phyloP scores from a whole-genome alignment of 2,113 vertebrate genomes.

The Ochotona princeps region DNA sequence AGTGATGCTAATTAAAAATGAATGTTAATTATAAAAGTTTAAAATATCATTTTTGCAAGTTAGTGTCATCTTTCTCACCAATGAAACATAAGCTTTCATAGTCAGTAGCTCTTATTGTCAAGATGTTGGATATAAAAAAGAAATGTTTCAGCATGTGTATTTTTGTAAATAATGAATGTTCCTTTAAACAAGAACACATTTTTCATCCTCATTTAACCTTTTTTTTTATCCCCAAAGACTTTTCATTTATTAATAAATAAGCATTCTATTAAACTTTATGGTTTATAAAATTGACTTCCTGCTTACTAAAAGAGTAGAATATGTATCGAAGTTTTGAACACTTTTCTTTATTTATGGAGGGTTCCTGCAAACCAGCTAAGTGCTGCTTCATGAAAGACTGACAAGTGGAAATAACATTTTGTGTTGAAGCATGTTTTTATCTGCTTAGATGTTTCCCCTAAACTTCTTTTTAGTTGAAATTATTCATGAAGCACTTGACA shows the following conservation, averaged over 20 bases:
- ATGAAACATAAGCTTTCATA: background rate
- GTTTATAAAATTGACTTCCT: constrained; percentile 65
- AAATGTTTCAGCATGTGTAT: background rate
- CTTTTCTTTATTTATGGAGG: constrained; percentile 70
- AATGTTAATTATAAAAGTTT: constrained; percentile 80
- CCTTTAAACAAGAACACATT: background rate
- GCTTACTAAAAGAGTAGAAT: constrained; percentile 43
- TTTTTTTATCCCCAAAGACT: constrained; percentile 30
- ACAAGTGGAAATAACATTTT: constrained; percentile 41
- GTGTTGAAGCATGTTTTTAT: constrained; percentile 48
- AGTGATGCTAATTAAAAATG: constrained; percentile 81
- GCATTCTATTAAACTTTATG: constrained; percentile 69
- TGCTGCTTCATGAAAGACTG: constrained; percentile 40
- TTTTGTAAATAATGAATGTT: constrained; percentile 47
- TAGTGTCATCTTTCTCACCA: constrained; percentile 57
- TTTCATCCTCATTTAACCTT: constrained; percentile 55
- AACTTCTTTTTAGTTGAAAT: constrained; percentile 40
- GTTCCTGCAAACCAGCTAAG: constrained; percentile 14
- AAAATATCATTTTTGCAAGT: constrained; percentile 69
- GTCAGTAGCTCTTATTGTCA: background rate
- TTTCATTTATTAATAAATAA: constrained; percentile 73
- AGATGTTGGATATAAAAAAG: background rate
- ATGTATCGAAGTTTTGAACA: constrained; percentile 68
- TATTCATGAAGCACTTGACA: background rate
- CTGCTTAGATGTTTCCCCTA: background rate